Evolutionary conservation across 2,888 invertebrate species (phyloP), one percentile per base, ranked within the genome.

Genomic region (Palloptera scutellata): DNA sequence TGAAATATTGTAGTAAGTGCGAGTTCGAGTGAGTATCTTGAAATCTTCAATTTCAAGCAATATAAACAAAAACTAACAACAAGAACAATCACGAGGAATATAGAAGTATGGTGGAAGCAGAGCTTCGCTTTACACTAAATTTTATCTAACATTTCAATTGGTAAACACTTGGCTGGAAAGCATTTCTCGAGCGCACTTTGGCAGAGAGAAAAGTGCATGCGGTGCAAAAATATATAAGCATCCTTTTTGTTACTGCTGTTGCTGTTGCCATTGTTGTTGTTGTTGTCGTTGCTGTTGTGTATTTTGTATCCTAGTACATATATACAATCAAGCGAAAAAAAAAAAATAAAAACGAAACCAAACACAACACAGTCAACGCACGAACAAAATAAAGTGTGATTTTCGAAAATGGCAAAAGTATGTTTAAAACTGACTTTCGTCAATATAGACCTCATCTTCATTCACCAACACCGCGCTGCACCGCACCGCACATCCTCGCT

Each of bases 361-460:
- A 20, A 42, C 19, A 60, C 20, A 48, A 30, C 51, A 20, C 1
- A 17, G 40, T 17, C 54, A 42, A 15, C 53, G 19, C 11, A 9
- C 41, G 54, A 66, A 67, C 65, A 72, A 64, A 67, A 69, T 69
- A 74, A 76, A 78, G 76, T 76, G 79, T 76, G 78, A 78, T 79
- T 78, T 79, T 78, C 75, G 77, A 77, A 78, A 80, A 78, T 79
- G 77, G 80, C 77, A 79, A 80, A 79, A 80, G 75, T 78, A 74
- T 81, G 79, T 79, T 78, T 76, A 64, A 68, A 66, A 66, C 59
- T 64, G 61, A 65, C 66, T 61, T 55, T 66, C 54, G 54, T 55
- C 66, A 55, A 61, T 48, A 61, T 30, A 13, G 20, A n/a, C 30
- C 30, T 30, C 30, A 30, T 30, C 30, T 30, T 30, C 30, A 30